Evolutionary conservation across 2,797 vertebrate genomes (phyloP).

Genomic region (Notolepis coatsorum): DNA sequence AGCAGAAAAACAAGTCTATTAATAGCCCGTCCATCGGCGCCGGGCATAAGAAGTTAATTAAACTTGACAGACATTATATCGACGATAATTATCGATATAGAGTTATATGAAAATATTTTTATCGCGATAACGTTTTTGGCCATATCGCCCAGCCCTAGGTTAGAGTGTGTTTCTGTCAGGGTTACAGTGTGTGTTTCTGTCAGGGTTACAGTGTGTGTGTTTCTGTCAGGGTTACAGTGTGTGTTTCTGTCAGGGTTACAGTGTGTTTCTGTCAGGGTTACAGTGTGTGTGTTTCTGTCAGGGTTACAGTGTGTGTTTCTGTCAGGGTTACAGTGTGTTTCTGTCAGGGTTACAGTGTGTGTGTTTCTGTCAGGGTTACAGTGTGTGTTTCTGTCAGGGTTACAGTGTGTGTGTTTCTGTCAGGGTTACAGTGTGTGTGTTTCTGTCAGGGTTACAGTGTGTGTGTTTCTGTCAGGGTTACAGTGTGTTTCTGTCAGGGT

Average conservation of each 20-base stretch:
- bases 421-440: not conserved
- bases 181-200: not conserved
- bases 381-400: not conserved
- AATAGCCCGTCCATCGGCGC: no score
- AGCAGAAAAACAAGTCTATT: no score
- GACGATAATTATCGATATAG: no score
- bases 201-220: not conserved
- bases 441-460: not conserved
- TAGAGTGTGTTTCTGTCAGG: not conserved
- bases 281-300: not conserved
- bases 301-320: not conserved
- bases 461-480: not conserved
- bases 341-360: not conserved
- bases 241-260: not conserved
- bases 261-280: constrained; percentile 1
- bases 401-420: not conserved
- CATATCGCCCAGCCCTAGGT: no score
- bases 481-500: no score
- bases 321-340: not conserved
- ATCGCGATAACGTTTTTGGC: no score
- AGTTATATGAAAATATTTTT: no score
- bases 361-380: not conserved
- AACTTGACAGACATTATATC: no score
- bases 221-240: not conserved
- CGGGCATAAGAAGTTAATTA: no score